Conservation (phyloP, 1,140 invertebrate genomes). For the Halotydeus destructor region DNA sequence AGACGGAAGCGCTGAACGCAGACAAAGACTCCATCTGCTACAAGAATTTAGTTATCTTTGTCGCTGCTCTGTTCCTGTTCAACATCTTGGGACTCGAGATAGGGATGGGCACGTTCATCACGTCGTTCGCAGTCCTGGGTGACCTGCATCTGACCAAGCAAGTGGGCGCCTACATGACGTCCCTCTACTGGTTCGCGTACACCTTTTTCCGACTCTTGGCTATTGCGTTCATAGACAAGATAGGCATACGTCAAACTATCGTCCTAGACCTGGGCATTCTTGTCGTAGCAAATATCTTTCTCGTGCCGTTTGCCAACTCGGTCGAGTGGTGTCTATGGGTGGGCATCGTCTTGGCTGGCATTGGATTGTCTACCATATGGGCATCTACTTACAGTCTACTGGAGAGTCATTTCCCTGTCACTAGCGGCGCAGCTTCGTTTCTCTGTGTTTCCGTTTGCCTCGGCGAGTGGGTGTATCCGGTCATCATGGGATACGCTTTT, state of each 20-base stretch:
- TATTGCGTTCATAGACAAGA: constrained; percentile 22
- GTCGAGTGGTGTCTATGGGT: no score
- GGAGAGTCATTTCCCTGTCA: constrained; percentile 27
- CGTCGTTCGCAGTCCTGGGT: constrained; percentile 24
- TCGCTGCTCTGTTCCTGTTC: no score
- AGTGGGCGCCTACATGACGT: constrained; percentile 24
- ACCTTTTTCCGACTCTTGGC: constrained; percentile 25
- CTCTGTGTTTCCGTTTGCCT: constrained; percentile 29
- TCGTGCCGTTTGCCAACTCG: no score
- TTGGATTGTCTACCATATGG: constrained; percentile 31
- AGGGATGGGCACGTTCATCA: constrained; percentile 27
- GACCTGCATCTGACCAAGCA: constrained; percentile 22
- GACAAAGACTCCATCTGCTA: no score
- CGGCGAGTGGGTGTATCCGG: constrained; percentile 28
- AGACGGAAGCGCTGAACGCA: no score
- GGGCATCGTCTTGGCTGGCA: constrained; percentile 24
- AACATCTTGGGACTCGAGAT: no score
- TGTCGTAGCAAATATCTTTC: no score
- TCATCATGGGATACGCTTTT: constrained; percentile 24
- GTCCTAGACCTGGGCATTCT: no score
- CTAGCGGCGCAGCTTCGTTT: constrained; percentile 28
- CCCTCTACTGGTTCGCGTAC: constrained; percentile 30
- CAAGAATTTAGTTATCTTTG: no score
- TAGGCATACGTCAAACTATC: no score
- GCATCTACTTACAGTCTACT: constrained; percentile 29